Evolutionary conservation across 2,797 vertebrate genomes (phyloP), one percentile per base, ranked within the genome.

Genomic region (Pangasius mekongensis): DNA sequence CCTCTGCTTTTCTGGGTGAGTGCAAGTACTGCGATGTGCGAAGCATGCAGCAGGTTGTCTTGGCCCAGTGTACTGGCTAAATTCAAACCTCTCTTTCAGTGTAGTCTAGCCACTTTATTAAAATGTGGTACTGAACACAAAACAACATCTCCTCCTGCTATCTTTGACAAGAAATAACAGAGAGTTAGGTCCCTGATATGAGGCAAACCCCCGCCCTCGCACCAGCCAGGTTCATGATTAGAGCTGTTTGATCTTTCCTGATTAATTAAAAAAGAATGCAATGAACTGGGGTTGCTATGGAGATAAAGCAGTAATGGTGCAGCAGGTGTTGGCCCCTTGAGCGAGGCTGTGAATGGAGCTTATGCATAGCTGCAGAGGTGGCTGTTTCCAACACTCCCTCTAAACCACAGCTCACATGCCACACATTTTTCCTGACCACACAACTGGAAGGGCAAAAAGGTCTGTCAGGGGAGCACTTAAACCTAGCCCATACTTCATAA

Each of bases 1-100:
- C 52, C 52, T 89, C 58, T 90, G 93, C 94, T 95, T 94, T 94
- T 92, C 90, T 90, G 91, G 83, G 91, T 93, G 91, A 94, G 82
- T n/a, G 90, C 93, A 95, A 94, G 95, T 96, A 95, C 94, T 94
- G 93, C 93, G 93, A 93, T 86, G 91, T 93, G 94, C 93, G 90
- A 91, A 94, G 90, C 91, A 89, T 22, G 81, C 87, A 90, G 91
- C 74, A 36, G 93, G 94, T 93, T 85, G 52, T 74, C 66, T 74
- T 74, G 30, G 54, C 71, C 89, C 58, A 86, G n/a, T 78, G 85
- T 86, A 86, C 83, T 77, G 78, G 86, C 88, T 71, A 80, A 84
- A 91, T 92, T 89, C 83, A 92, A 89, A 84, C 56, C 18, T 36
- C 80, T 80, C 33, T 86, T 84, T 93, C 89, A 86, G 89, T 92